Percentiles rank a stretch among this genome's conserved stretches.
Evolutionary conservation across 2,797 vertebrate genomes (phyloP).

Genomic region (Menidia menidia): DNA sequence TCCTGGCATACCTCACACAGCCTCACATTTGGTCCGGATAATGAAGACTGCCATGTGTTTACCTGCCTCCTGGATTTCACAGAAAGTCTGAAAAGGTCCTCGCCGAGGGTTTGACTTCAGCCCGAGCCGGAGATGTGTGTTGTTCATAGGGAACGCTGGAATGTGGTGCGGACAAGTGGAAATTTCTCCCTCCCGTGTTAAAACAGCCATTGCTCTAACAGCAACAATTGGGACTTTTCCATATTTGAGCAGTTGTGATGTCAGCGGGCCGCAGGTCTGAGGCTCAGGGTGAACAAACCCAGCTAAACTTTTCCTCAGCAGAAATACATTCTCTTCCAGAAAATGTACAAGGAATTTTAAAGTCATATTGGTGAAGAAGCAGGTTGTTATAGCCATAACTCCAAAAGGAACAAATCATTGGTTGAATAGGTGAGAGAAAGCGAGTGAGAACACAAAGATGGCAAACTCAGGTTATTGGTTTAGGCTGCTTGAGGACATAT

Average conservation of each 20-base stretch:
- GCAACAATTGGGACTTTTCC: conserved; percentile 76
- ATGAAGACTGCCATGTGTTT: conserved; percentile 30
- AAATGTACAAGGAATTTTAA: neutral
- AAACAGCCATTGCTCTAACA: conserved; percentile 63
- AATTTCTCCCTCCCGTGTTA: conserved; percentile 79
- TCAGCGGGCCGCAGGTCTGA: conserved; percentile 33
- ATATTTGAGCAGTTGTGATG: conserved; percentile 66
- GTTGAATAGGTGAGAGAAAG: neutral
- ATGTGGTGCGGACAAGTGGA: conserved; percentile 77
- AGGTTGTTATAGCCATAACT: conserved; percentile 1
- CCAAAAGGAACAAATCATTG: conserved; percentile 2
- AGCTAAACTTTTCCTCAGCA: conserved; percentile 24
- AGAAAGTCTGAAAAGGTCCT: conserved; percentile 28
- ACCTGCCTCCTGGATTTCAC: conserved; percentile 44
- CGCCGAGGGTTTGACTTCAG: conserved; percentile 32
- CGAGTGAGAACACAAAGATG: neutral
- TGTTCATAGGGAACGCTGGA: conserved; percentile 63
- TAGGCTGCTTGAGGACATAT: conserved; percentile 23
- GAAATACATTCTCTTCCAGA: conserved; percentile 8
- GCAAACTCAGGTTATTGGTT: conserved; percentile 9
- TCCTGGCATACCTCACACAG: conserved; percentile 59
- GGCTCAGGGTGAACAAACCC: conserved; percentile 28
- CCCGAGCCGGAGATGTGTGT: conserved; percentile 48
- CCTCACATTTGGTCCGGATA: conserved; percentile 41
- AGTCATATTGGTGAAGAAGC: neutral